Evolutionary conservation across 2,797 vertebrate species (phyloP).

Genomic region (Podarcis lilfordi): DNA sequence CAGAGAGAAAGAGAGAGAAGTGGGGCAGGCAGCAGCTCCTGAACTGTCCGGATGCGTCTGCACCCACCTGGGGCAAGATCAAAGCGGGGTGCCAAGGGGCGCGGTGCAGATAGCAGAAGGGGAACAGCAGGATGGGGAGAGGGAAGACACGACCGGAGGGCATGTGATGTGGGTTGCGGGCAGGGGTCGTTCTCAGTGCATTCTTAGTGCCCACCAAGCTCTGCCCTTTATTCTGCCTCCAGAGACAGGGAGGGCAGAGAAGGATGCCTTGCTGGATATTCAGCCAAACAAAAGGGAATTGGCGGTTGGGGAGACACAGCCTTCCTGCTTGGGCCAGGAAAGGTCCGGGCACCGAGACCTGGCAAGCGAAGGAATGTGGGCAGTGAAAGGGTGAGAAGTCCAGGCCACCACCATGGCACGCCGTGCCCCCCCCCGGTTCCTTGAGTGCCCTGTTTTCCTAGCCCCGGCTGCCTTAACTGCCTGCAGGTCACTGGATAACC

Average conservation of each 20-base stretch:
- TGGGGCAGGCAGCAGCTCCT: neutral
- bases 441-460: neutral
- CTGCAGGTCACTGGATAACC: too few species aligned
- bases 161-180: neutral
- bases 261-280: neutral
- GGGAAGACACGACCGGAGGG: neutral
- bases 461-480: neutral
- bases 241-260: neutral
- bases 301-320: neutral
- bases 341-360: neutral
- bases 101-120: neutral
- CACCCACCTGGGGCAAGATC: neutral
- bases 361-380: neutral
- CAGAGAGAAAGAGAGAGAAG: neutral
- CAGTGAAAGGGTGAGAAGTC: neutral
- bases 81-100: neutral
- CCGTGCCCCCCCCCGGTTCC: neutral
- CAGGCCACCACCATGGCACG: neutral
- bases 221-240: neutral
- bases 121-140: neutral
- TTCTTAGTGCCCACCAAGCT: neutral
- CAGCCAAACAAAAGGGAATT: neutral
- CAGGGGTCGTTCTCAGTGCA: conserved; percentile 3
- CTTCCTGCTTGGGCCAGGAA: neutral
- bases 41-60: neutral